Conservation (phyloP, 2,797 vertebrate species). For the Microchirus variegatus region DNA sequence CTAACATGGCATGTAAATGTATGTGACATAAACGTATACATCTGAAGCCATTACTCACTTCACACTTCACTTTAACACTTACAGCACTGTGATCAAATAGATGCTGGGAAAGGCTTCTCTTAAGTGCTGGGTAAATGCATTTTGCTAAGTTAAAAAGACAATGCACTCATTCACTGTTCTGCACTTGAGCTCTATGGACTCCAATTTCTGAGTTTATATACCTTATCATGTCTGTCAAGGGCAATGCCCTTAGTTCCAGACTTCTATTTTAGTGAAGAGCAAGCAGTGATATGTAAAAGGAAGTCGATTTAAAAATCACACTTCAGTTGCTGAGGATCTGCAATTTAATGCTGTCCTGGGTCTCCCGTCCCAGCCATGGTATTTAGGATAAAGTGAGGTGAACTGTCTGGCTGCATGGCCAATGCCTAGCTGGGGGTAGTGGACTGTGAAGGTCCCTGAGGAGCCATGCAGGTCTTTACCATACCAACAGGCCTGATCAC, state of each 20-base stretch:
- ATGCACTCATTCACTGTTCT: slow-evolving; percentile 70
- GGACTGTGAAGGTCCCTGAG: slow-evolving; percentile 63
- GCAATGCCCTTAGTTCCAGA: slow-evolving; percentile 40
- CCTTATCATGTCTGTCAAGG: slow-evolving; percentile 29
- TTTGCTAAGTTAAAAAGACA: slow-evolving; percentile 71
- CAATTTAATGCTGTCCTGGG: slow-evolving; percentile 72
- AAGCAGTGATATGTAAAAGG: slow-evolving; percentile 51
- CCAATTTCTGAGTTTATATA: slow-evolving; percentile 44
- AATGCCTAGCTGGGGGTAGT: slow-evolving; percentile 59
- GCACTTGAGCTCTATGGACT: slow-evolving; percentile 60
- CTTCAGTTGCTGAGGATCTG: slow-evolving; percentile 61
- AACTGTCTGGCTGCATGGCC: slow-evolving; percentile 53
- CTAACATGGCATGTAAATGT: too few species aligned
- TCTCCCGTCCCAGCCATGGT: slow-evolving; percentile 59
- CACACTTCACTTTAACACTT: slow-evolving; percentile 66
- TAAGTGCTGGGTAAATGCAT: slow-evolving; percentile 77
- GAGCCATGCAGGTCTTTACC: slow-evolving; percentile 56
- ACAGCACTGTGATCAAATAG: slow-evolving; percentile 69
- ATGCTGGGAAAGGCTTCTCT: slow-evolving; percentile 66
- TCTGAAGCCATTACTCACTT: slow-evolving; percentile 49
- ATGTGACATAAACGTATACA: slow-evolving; percentile 53
- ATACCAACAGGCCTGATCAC: slow-evolving; percentile 51
- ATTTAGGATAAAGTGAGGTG: slow-evolving; percentile 61
- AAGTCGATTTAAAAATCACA: slow-evolving; percentile 57
- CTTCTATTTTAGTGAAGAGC: slow-evolving; percentile 49